Percentiles rank a stretch among this genome's conserved stretches.
phyloP scores from a whole-genome alignment of 2,888 invertebrate species.

The Cotesia congregata region DNA sequence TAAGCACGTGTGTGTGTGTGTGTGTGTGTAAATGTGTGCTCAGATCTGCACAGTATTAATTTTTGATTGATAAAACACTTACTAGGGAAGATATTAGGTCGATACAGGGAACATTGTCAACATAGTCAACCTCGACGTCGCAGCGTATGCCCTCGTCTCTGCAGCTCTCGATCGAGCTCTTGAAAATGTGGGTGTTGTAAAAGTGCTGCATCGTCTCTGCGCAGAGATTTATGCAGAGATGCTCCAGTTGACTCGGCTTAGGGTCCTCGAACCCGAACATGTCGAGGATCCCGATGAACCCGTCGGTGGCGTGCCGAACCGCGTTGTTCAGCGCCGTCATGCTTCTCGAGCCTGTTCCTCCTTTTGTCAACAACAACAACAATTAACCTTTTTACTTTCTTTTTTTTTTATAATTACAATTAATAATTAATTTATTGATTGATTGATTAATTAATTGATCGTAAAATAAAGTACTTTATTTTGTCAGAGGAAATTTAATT shows the following conservation, averaged over 20 bases:
- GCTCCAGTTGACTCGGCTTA: constrained; percentile 90
- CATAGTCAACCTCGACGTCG: constrained; percentile 92
- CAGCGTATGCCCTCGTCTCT: constrained; percentile 92
- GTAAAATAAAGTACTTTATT: neutral
- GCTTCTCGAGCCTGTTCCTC: constrained; percentile 83
- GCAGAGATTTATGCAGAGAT: constrained; percentile 94
- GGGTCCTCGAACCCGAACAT: constrained; percentile 98
- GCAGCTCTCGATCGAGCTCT: constrained; percentile 93
- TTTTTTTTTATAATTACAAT: no score
- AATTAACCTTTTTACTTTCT: constrained; percentile 16
- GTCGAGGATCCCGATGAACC: constrained; percentile 94
- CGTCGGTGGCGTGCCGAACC: constrained; percentile 92
- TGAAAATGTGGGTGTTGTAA: constrained; percentile 97
- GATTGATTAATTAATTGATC: no score
- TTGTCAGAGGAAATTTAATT: constrained; percentile 5
- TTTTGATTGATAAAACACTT: constrained; percentile 53
- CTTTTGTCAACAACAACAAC: constrained; percentile 52
- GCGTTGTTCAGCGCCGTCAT: constrained; percentile 94
- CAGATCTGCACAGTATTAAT: constrained; percentile 7
- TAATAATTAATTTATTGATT: no score
- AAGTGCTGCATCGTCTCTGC: constrained; percentile 98
- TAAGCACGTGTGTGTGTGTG: neutral
- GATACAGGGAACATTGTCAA: constrained; percentile 95
- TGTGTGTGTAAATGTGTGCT: neutral
- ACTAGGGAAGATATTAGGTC: constrained; percentile 93